A percentile compares a stretch with the other conserved stretches of the same genome.
These are phyloP conservation scores for Eumaeus atala DNA, from an alignment of 1,140 invertebrate species.

Conservation along the genomic window DNA sequence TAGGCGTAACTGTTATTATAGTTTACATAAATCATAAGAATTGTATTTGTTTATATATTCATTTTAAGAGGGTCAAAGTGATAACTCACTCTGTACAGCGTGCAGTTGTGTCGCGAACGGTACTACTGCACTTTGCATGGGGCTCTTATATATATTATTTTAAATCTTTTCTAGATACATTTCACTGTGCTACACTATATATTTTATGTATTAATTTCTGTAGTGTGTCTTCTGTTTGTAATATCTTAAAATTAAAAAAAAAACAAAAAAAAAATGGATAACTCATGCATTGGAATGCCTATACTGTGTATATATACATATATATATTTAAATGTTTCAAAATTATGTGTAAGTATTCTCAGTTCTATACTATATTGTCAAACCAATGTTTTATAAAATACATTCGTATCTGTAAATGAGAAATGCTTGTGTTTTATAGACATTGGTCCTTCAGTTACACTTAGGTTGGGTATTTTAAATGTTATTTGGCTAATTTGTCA, in stretches of 20 bases:
- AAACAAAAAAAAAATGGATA: constrained; percentile 41
- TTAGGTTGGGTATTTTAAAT: constrained; percentile 61
- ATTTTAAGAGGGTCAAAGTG: constrained; percentile 35
- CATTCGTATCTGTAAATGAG: background rate
- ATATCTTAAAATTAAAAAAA: constrained; percentile 60
- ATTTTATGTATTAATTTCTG: constrained; percentile 54
- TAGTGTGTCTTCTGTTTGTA: constrained; percentile 70
- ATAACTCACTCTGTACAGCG: constrained; percentile 6
- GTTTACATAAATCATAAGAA: constrained; percentile 71
- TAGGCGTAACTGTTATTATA: constrained; percentile 69
- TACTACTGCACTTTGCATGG: constrained; percentile 5
- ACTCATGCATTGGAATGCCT: constrained; percentile 42
- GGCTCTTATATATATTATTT: constrained; percentile 41
- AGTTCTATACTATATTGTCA: constrained; percentile 30
- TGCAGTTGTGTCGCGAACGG: constrained; percentile 4
- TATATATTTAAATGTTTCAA: constrained; percentile 67
- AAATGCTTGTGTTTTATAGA: constrained; percentile 13
- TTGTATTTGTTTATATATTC: constrained; percentile 69
- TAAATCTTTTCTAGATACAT: constrained; percentile 55
- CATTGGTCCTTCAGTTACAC: constrained; percentile 32
- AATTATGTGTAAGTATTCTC: constrained; percentile 59
- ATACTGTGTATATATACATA: constrained; percentile 28
- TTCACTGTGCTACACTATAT: constrained; percentile 55
- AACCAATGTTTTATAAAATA: constrained; percentile 10
- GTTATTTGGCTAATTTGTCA: constrained; percentile 47